Conservation (phyloP, 2,797 vertebrate genomes). For the Chromobotia macracanthus region DNA sequence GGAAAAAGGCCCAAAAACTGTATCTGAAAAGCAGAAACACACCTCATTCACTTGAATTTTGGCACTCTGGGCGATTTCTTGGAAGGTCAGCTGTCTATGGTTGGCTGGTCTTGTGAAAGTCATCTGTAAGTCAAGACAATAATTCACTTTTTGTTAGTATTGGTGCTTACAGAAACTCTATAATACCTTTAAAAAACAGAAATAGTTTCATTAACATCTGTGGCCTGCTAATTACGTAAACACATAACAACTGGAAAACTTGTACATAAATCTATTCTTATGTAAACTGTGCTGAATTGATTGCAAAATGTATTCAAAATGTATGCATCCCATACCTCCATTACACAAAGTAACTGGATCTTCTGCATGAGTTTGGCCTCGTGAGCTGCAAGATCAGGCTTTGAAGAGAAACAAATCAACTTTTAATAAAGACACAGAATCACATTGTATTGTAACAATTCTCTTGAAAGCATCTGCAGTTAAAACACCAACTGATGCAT, state of each 20-base stretch:
- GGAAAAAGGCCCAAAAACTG: neutral
- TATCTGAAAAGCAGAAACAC: slow-evolving; percentile 42
- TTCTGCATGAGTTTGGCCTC: slow-evolving; percentile 93
- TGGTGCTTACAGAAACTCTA: neutral
- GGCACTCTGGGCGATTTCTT: slow-evolving; percentile 91
- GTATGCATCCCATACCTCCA: slow-evolving; percentile 85
- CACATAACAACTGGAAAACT: no score
- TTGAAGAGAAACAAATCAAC: neutral
- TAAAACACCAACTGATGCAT: neutral
- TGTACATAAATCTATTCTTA: no score
- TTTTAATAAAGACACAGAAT: neutral
- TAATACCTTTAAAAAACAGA: neutral
- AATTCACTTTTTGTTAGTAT: neutral
- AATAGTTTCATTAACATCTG: neutral
- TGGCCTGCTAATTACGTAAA: neutral
- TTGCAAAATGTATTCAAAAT: neutral
- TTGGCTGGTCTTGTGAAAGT: slow-evolving; percentile 97
- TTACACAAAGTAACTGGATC: slow-evolving; percentile 94
- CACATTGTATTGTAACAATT: neutral
- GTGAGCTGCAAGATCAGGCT: slow-evolving; percentile 95
- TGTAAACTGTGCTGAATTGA: neutral
- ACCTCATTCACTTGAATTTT: slow-evolving; percentile 93
- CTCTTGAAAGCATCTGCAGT: neutral
- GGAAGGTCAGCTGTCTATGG: slow-evolving; percentile 94
- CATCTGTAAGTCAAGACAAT: slow-evolving; percentile 80